Percentiles rank a stretch among this genome's conserved stretches.
These are phyloP conservation scores for Heliothis virescens DNA, from an alignment of 1,140 invertebrate genomes.

Conservation along the genomic window DNA sequence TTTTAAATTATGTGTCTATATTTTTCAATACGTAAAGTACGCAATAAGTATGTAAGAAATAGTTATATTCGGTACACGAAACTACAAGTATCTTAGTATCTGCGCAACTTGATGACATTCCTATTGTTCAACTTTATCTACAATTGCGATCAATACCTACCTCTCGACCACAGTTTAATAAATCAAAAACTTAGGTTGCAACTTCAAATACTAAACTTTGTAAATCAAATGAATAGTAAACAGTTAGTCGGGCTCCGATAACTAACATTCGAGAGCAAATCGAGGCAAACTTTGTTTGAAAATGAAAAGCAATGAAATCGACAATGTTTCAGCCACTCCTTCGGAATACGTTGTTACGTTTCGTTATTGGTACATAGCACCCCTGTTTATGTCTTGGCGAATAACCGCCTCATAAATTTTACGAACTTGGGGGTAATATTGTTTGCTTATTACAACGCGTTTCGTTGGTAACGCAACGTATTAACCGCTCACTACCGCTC, in stretches of 20 bases:
- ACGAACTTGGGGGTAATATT: conserved; percentile 70
- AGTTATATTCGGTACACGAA: no score
- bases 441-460: conserved; percentile 70
- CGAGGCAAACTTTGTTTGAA: conserved; percentile 10
- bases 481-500: conserved; percentile 55
- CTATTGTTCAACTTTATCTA: neutral
- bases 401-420: conserved; percentile 76
- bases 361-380: conserved; percentile 40
- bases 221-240: conserved; percentile 41
- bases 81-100: no score
- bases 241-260: conserved; percentile 31
- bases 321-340: conserved; percentile 34
- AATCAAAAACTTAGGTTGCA: conserved; percentile 16
- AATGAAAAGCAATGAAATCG: conserved; percentile 23
- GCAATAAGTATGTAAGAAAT: neutral
- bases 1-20: no score
- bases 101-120: neutral
- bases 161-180: conserved; percentile 3
- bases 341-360: conserved; percentile 34
- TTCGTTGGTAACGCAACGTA: conserved; percentile 58
- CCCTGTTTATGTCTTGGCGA: conserved; percentile 67
- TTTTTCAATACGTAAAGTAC: neutral
- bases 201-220: conserved; percentile 18
- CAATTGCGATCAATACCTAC: conserved; percentile 9
- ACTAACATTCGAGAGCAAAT: conserved; percentile 1